Evolutionary conservation across 1,140 invertebrate species (phyloP), one percentile per base, ranked within the genome.

Genomic region (Aphaenogaster rudis): DNA sequence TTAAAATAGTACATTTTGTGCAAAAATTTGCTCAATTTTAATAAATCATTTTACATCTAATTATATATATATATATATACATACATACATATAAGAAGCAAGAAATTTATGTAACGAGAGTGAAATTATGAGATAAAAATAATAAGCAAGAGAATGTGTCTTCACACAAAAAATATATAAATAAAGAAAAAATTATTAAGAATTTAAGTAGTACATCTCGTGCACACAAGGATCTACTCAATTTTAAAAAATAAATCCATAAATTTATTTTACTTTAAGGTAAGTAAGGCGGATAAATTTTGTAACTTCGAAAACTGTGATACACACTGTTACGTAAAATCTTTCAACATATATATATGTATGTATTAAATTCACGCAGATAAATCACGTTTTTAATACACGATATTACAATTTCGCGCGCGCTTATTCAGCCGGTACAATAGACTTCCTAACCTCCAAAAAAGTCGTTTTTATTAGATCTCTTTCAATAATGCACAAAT

Each of bases 391-490:
- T 71, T 15, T 48, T 6, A 6, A 15, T n/a, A 28, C 15, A 71
- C 13, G n/a, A 8, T 13, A 42, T 28, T 71, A 71, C 6, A 71
- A 28, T 71, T 48, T 45, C 17, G 17, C 42, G 11, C 39, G 67
- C n/a, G 67, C 21, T 48, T 76, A 57, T 39, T 42, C 52, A 21
- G 36, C 57, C n/a, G 50, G 17, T 54, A 8, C 0, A 17, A 54
- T n/a, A 74, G 11, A 57, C 59, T 9, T 42, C 2, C 6, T 76
- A 76, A 76, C 36, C 72, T 76, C 42, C 2, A 71, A 59, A 59
- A 21, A 54, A 0, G 2, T n/a, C 39, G 1, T 28, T 39, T 69
- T 71, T 28, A 13, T 15, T 0, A 57, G 3, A 2, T 39, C 1
- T 59, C 13, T 11, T 6, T 28, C n/a, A 15, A 76, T 15, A 54